phyloP scores from a whole-genome alignment of 2,113 vertebrate species.

The Nettapus auritus region DNA sequence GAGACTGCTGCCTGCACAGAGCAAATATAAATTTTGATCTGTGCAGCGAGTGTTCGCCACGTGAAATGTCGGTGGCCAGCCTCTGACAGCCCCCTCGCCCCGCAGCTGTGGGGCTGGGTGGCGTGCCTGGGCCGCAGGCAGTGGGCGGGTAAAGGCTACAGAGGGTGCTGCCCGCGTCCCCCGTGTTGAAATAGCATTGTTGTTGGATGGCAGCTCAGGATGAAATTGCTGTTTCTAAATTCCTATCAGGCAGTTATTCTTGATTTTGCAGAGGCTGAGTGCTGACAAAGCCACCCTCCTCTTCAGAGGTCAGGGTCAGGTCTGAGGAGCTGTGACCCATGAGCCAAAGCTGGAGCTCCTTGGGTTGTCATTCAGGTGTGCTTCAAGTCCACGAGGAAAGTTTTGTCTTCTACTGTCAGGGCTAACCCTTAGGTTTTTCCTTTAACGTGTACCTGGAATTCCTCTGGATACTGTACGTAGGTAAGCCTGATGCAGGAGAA shows the following conservation, averaged over 20 bases:
- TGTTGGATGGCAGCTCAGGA: background rate
- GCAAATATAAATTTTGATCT: slow-evolving; percentile 76
- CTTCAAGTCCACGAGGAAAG: background rate
- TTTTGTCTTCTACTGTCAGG: background rate
- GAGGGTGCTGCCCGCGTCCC: background rate
- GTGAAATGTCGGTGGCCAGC: slow-evolving; percentile 43
- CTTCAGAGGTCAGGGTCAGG: slow-evolving; percentile 1
- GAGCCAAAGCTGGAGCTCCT: background rate
- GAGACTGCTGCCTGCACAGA: slow-evolving; percentile 69
- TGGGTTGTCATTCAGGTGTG: background rate
- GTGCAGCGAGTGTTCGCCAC: slow-evolving; percentile 56
- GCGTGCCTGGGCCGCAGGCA: background rate
- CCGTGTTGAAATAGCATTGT: background rate
- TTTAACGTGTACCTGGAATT: background rate
- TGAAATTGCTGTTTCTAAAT: slow-evolving; percentile 29
- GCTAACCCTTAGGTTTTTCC: background rate
- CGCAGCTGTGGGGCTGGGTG: background rate
- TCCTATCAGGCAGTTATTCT: background rate
- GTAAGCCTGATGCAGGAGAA: background rate
- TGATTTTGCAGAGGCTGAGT: background rate
- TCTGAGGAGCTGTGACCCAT: background rate
- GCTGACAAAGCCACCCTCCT: background rate
- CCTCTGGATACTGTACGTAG: background rate
- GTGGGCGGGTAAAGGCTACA: background rate
- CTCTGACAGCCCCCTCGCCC: background rate